Evolutionary conservation across 2,888 invertebrate species (phyloP), one percentile per base, ranked within the genome.

Genomic region (Zhuqinia jingwanae): DNA sequence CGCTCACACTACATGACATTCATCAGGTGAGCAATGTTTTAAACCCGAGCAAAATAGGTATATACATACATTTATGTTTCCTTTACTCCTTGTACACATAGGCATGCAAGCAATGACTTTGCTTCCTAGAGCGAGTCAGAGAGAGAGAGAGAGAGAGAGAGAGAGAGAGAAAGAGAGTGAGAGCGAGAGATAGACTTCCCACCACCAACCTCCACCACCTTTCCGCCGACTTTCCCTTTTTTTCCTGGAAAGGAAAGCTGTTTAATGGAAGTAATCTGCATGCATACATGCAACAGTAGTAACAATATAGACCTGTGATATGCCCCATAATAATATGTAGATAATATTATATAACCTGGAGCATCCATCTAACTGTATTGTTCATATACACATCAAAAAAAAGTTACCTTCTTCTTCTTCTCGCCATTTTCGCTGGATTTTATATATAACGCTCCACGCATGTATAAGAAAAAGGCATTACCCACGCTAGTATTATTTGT

Each of bases 401-500:
- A 27, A 27, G 25, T 22, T 60, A 27, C 27, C 15, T 3, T 3
- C 60, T 22, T n/a, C n/a, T 25, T 27, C 27, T 27, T 53, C n/a
- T 6, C 20, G 3, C 53, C 2, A 20, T 53, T 6, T 6, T 53
- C 2, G 22, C 22, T 22, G 27, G 25, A 60, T 25, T 60, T 13
- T 22, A 15, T 25, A 15, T 25, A 45, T 70, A 70, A 47, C 25
- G n/a, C n/a, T 25, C 25, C n/a, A 17, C 25, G 47, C 13, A 47
- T 45, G 42, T 17, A 15, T 25, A 27, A 47, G 25, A 13, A 36
- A 63, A 73, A 53, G 47, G 50, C 53, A 53, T 73, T 73, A 27
- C 50, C 27, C 27, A 10, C 27, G 30, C 53, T n/a, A n/a, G n/a
- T 20, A 53, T 73, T 25, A 73, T 30, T 81, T 47, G 68, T 82